A percentile compares a stretch with the other conserved stretches of the same genome.
Evolutionary conservation across 2,113 vertebrate species (phyloP).

Genomic region (Butorides virescens): DNA sequence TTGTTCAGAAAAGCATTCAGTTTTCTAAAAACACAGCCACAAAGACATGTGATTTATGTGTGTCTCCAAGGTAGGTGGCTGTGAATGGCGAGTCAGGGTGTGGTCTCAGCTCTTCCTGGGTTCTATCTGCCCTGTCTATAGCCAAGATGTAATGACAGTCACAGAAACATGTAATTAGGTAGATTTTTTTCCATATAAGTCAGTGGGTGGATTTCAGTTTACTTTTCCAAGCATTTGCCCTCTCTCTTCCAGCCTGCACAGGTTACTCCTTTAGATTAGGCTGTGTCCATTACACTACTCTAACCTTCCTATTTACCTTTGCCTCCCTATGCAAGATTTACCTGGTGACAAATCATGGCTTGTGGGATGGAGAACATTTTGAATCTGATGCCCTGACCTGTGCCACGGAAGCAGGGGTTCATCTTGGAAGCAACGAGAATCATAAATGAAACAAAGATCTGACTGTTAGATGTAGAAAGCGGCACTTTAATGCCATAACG

Average conservation of each 20-base stretch:
- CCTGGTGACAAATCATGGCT: neutral
- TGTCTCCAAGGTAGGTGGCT: slow-evolving; percentile 6
- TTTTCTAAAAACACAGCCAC: slow-evolving; percentile 24
- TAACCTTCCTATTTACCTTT: neutral
- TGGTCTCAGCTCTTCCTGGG: neutral
- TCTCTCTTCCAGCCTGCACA: neutral
- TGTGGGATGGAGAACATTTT: neutral
- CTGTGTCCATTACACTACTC: neutral
- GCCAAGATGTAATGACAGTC: neutral
- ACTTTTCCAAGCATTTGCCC: slow-evolving; percentile 8
- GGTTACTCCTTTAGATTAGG: neutral
- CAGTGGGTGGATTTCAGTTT: slow-evolving; percentile 34
- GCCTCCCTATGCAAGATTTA: neutral
- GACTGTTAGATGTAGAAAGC: neutral
- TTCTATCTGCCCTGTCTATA: neutral
- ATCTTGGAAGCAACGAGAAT: neutral
- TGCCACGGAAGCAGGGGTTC: neutral
- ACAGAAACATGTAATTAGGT: neutral
- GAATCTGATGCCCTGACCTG: neutral
- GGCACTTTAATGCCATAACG: neutral
- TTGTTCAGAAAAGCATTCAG: slow-evolving; percentile 14
- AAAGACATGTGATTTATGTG: neutral
- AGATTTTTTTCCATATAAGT: slow-evolving; percentile 21
- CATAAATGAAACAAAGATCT: neutral
- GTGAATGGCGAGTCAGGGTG: neutral